Conservation (phyloP, 2,113 vertebrate genomes). For the Hyla sarda region DNA sequence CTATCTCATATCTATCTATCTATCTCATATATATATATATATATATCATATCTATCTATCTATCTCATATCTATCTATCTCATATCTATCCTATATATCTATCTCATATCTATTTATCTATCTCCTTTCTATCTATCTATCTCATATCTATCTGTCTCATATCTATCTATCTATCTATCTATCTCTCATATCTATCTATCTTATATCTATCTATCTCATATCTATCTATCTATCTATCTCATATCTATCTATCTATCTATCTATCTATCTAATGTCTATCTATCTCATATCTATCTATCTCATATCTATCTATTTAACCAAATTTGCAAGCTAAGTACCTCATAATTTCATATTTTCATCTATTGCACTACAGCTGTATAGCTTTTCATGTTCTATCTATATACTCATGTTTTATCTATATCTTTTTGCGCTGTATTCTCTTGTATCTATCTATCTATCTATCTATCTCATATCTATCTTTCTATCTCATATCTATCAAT, state of each 20-base stretch:
- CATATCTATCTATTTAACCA: not conserved
- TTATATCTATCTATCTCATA: not conserved
- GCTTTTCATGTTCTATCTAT: too few species aligned
- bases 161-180: conserved; percentile 18
- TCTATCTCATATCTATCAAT: conserved; percentile 22
- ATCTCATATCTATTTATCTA: not conserved
- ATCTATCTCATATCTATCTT: conserved; percentile 16
- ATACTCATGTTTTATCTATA: too few species aligned
- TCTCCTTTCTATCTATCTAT: not conserved
- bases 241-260: conserved; percentile 6
- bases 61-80: not conserved
- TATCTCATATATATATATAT: too few species aligned
- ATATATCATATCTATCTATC: not conserved
- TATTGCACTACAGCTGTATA: too few species aligned
- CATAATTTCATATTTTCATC: too few species aligned
- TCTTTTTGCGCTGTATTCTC: too few species aligned
- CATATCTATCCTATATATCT: not conserved
- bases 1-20: too few species aligned
- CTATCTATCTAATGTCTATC: not conserved
- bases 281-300: conserved; percentile 6
- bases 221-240: not conserved
- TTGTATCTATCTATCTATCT: conserved; percentile 8
- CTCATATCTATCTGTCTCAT: too few species aligned
- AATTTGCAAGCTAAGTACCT: too few species aligned
- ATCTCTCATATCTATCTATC: not conserved